A percentile compares a stretch with the other conserved stretches of the same genome.
Evolutionary conservation across 1,140 invertebrate genomes (phyloP).

Genomic region (Armadillidium nasatum): DNA sequence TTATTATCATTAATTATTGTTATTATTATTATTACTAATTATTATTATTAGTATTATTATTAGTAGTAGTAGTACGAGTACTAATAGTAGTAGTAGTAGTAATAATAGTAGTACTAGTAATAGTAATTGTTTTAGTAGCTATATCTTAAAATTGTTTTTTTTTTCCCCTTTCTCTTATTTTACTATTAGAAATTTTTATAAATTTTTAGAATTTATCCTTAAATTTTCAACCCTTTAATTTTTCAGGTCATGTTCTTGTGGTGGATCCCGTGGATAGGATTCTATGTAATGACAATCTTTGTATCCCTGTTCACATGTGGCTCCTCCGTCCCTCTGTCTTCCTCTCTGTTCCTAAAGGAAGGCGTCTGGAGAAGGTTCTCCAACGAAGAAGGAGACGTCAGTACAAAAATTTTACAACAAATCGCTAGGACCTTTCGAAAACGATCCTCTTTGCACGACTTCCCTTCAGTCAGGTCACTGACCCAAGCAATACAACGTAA

Average conservation of each 20-base stretch:
- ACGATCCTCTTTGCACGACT: neutral
- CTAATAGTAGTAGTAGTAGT: no score
- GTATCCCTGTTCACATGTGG: neutral
- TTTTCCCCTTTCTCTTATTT: no score
- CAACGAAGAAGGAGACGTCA: neutral
- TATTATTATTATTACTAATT: no score
- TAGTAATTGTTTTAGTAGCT: no score
- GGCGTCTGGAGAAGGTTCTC: slow-evolving; percentile 1
- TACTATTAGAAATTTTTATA: no score
- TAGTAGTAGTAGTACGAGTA: no score
- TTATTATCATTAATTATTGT: no score
- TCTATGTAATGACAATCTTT: neutral
- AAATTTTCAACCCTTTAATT: no score
- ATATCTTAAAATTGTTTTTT: no score
- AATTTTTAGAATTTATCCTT: no score
- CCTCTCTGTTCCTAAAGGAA: neutral
- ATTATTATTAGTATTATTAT: no score
- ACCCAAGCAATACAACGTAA: neutral
- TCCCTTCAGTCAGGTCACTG: neutral
- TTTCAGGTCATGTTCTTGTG: slow-evolving; percentile 7
- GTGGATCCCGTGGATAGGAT: neutral
- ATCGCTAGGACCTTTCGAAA: neutral
- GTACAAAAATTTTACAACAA: neutral
- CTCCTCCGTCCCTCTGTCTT: neutral
- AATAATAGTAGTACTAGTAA: no score